Evolutionary conservation across 2,113 vertebrate species (phyloP).

Genomic region (Phylloscopus trochiloides): DNA sequence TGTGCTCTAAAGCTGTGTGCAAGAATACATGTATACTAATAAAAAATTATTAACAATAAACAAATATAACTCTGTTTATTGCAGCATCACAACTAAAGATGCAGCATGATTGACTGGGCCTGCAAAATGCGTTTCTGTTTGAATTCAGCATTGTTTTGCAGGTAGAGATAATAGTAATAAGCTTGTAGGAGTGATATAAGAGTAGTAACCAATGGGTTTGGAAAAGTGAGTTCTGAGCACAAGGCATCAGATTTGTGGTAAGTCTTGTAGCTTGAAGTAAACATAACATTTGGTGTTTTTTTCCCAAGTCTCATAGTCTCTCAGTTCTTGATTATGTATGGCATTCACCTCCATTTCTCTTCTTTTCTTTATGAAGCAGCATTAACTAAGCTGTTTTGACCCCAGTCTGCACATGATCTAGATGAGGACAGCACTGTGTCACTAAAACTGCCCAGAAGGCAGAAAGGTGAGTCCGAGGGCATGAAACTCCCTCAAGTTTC

Average conservation of each 20-base stretch:
- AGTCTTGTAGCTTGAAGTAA: not conserved
- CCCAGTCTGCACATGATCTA: rapidly evolving
- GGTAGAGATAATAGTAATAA: not conserved
- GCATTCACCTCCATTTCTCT: not conserved
- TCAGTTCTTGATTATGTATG: not conserved
- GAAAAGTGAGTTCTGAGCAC: not conserved
- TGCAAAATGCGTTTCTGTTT: not conserved
- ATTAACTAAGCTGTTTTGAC: not conserved
- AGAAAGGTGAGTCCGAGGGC: not conserved
- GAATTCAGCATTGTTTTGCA: not conserved
- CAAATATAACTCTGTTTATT: not conserved
- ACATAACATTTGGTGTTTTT: not conserved
- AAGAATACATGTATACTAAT: not conserved
- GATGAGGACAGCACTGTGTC: not conserved
- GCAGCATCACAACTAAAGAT: not conserved
- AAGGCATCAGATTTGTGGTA: not conserved
- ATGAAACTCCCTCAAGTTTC: not conserved
- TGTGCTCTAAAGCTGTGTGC: not conserved
- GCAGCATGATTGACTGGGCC: not conserved
- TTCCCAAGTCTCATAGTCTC: not conserved
- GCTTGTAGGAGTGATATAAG: not conserved
- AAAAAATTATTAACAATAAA: not conserved
- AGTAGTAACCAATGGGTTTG: not conserved
- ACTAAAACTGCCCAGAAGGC: not conserved
- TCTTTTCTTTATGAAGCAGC: not conserved